Conservation (phyloP, 2,797 vertebrate species). For the Chelonia mydas region DNA sequence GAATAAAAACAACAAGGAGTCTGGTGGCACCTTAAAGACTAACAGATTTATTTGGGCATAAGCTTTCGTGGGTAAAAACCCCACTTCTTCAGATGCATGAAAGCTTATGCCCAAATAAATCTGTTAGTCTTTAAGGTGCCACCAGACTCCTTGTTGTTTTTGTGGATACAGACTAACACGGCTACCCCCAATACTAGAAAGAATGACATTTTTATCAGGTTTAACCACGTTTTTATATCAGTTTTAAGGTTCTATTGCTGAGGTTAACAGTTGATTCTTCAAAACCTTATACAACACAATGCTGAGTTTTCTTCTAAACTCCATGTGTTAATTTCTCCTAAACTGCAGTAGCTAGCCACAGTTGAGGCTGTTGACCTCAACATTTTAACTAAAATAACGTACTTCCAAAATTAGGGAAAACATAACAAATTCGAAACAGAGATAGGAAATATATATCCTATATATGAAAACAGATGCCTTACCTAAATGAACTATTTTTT, state of each 20-base stretch:
- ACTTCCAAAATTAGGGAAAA: not conserved
- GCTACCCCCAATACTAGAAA: not conserved
- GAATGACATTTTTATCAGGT: not conserved
- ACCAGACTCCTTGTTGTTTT: too few relatives aligned
- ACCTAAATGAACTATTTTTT: not conserved
- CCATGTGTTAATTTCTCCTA: not conserved
- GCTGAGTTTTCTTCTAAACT: not conserved
- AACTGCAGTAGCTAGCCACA: not conserved
- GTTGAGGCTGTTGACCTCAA: not conserved
- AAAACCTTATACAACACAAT: not conserved
- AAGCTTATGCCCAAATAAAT: too few relatives aligned
- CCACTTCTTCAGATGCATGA: too few relatives aligned
- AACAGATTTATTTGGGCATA: too few relatives aligned
- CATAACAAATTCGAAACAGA: rapidly evolving
- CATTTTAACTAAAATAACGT: not conserved
- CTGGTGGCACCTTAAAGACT: too few relatives aligned
- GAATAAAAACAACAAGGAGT: not conserved
- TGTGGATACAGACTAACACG: too few relatives aligned
- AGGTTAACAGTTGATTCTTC: not conserved
- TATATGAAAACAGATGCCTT: not conserved
- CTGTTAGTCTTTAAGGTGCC: too few relatives aligned
- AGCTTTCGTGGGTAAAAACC: too few relatives aligned
- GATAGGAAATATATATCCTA: too few relatives aligned
- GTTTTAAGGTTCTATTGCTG: not conserved
- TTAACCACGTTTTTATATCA: not conserved